A percentile compares a stretch with the other conserved stretches of the same genome.
phyloP scores from a whole-genome alignment of 2,113 vertebrate species.

The Gila orcuttii region DNA sequence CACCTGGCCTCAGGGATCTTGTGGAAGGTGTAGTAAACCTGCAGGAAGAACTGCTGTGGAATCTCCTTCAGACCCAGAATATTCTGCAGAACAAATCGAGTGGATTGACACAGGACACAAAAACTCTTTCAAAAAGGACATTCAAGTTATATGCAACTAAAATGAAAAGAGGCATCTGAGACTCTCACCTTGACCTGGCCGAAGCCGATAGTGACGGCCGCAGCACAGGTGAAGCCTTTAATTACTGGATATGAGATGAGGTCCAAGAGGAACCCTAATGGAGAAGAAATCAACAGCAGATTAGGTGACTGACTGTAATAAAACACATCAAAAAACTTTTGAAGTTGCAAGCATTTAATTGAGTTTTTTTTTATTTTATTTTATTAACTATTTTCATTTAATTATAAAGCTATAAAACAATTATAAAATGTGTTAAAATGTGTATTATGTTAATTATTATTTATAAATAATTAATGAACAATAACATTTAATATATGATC shows the following conservation, averaged over 20 bases:
- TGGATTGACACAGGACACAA: background rate
- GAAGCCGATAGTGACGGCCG: constrained; percentile 90
- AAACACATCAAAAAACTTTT: background rate
- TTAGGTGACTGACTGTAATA: background rate
- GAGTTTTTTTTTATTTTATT: background rate
- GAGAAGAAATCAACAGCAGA: constrained; percentile 2
- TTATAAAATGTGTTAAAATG: no score
- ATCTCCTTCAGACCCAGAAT: constrained; percentile 85
- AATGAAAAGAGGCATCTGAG: no score
- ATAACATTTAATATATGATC: background rate
- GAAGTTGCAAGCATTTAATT: background rate
- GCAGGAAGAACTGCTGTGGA: constrained; percentile 86
- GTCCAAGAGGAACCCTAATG: constrained; percentile 90
- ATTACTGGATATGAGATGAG: constrained; percentile 94
- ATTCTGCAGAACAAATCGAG: constrained; percentile 76
- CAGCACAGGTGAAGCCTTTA: constrained; percentile 93
- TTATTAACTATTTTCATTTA: no score
- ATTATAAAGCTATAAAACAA: no score
- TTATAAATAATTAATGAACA: no score
- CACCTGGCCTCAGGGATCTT: constrained; percentile 84
- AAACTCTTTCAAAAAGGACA: background rate
- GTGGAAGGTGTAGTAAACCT: constrained; percentile 86
- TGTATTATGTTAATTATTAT: no score
- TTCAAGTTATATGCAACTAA: background rate
- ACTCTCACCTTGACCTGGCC: constrained; percentile 89